Base-by-base conservation (phyloP, 2,113 vertebrate genomes). In the Brachyhypopomus gauderio region DNA sequence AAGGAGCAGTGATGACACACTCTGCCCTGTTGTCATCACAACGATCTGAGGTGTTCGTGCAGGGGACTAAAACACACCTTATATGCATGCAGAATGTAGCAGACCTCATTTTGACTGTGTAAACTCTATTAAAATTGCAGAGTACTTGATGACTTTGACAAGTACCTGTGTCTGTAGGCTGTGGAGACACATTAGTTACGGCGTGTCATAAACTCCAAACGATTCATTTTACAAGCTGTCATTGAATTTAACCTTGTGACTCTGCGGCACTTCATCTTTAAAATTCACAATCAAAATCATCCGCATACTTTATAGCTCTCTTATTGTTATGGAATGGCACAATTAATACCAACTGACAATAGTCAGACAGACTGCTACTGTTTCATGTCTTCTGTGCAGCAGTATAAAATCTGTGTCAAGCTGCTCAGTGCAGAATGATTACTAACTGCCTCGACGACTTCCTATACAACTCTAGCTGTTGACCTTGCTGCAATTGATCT, bases 401-500 rank as follows among this genome's bases (percentile, higher is more conserved):
- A 16, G 25, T 16, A 27, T 16, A 6, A 16, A 66, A 66, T 34
- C 41, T n/a, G 45, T 55, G 41, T 8, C 25, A 12, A 27, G 30
- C 14, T 59, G 48, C 25, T 55, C 3, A 64, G 19, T 17, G 12
- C 48, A 17, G 23, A 30, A 80, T 19, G 41, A 73, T 23, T 63
- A 63, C 38, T 63, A 36, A 72, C 17, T 70, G 38, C 45, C 73
- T n/a, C 41, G 84, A 79, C 14, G 48, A 38, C 34, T 41, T 71
- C 55, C 36, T 38, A 20, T 14, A 27, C 16, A 11, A 30, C 34
- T 60, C 69, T 19, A 58, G 77, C 19, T 23, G 63, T 81, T 16
- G 62, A 83, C 87, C 89, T 87, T 89, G 75, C 87, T 77, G 80
- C 82, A 81, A 86, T 76, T 85, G 80, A 55, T 80, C 79, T 88